Percentiles rank a stretch among this genome's conserved stretches.
Evolutionary conservation across 2,888 invertebrate genomes (phyloP).

Genomic region (Caenorhabditis drosophilae): DNA sequence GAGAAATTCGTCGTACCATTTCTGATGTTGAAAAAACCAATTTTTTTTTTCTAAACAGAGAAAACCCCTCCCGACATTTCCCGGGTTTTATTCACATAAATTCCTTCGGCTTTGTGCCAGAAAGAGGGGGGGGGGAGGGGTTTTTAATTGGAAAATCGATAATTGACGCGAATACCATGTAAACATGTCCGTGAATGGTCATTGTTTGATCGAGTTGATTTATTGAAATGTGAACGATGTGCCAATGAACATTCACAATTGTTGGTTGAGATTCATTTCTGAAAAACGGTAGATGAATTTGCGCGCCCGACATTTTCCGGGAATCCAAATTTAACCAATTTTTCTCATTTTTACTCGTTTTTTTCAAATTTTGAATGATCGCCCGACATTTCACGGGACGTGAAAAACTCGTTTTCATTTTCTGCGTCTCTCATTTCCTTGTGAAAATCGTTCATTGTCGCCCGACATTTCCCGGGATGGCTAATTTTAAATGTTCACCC

Average conservation of each 20-base stretch:
- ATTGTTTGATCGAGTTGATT: conserved; percentile 60
- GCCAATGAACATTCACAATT: conserved; percentile 49
- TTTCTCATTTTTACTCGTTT: too few species aligned
- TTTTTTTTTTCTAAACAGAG: neutral
- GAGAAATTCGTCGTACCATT: conserved; percentile 62
- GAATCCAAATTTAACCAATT: too few species aligned
- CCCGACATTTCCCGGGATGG: too few species aligned
- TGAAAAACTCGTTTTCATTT: too few species aligned
- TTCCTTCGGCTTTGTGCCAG: neutral
- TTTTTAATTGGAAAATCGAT: neutral
- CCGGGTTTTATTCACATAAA: neutral
- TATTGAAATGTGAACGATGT: conserved; percentile 60
- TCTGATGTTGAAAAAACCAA: conserved; percentile 10
- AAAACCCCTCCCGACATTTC: neutral
- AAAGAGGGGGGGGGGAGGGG: neutral
- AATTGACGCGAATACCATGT: conserved; percentile 47
- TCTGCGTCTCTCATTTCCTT: too few species aligned
- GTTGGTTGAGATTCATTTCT: conserved; percentile 27
- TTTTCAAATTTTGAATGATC: too few species aligned
- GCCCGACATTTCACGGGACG: too few species aligned
- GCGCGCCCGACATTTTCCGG: too few species aligned
- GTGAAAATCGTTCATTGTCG: too few species aligned
- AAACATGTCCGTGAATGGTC: conserved; percentile 63
- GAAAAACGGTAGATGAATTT: conserved; percentile 1
- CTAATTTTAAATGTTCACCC: too few species aligned